Evolutionary conservation across 2,888 invertebrate genomes (phyloP), one percentile per base, ranked within the genome.

Genomic region (Loripinus fragilis): DNA sequence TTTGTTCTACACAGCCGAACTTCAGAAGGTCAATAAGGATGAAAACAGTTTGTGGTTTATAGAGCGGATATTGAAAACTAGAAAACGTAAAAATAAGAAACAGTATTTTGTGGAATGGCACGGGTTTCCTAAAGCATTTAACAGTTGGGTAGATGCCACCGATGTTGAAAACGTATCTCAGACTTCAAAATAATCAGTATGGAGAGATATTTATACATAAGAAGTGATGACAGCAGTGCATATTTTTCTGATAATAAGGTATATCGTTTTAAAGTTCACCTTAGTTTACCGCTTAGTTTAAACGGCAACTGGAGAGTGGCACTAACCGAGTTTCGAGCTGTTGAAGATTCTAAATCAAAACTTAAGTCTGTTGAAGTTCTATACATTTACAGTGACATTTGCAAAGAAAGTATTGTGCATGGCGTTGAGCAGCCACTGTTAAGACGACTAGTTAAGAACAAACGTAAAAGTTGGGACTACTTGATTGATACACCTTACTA

Each of bases 31-130:
- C 1, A 42, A 83, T 52, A 85, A 82, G 70, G 74, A 85, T 52
- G 83, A 76, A 48, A 69, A 85, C 50, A 50, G 77, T 3, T 42
- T 85, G n/a, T 85, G 83, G 81, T 78, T 81, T 28, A 83, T 85
- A 12, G 76, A 85, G 23, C 78, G 73, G 33, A 78, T 74, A 42
- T n/a, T 81, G 33, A 78, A 67, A 45, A 80, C 42, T 23, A 45
- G 83, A 45, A 80, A 74, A 52, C 33, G 75, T 0, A 76, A 80
- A 41, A 76, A 75, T 17, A 76, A 76, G 50, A 23, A 38, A 0
- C 67, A 78, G 41, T 81, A 78, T 65, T 76, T 68, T 33, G 78
- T 80, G 7, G 70, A 77, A 78, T 82, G 77, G 72, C 73, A 80
- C 42, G 80, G 76, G 0, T 80, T 77, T 50, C 77, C 77, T 20